Evolutionary conservation across 1,140 invertebrate species (phyloP).

Genomic region (Medauroidea extradentata): DNA sequence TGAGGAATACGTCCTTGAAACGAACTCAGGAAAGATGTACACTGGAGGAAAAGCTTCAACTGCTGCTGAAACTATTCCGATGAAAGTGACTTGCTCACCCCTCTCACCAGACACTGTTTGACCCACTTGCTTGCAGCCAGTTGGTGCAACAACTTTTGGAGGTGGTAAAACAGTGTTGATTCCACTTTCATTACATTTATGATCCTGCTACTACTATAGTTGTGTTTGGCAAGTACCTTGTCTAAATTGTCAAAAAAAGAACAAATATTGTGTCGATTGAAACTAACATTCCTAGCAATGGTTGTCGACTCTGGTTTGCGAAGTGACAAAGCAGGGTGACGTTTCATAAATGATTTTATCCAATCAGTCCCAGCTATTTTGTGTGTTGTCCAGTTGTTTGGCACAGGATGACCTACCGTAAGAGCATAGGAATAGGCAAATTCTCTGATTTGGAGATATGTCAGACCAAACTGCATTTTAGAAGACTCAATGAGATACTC

Average conservation of each 20-base stretch:
- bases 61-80: slow-evolving; percentile 32
- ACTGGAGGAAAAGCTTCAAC: slow-evolving; percentile 33
- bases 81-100: slow-evolving; percentile 35
- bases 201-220: slow-evolving; percentile 34
- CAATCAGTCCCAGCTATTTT: too few relatives aligned
- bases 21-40: slow-evolving; percentile 36
- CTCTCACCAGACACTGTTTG: slow-evolving; percentile 39
- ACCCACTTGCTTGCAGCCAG: slow-evolving; percentile 39
- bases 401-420: too few relatives aligned
- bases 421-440: too few relatives aligned
- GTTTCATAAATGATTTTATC: too few relatives aligned
- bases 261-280: not conserved
- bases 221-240: too few relatives aligned
- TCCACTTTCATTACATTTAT: slow-evolving; percentile 45
- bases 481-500: too few relatives aligned
- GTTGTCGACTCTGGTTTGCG: slow-evolving; percentile 7
- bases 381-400: too few relatives aligned
- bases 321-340: not conserved
- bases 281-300: not conserved
- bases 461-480: too few relatives aligned
- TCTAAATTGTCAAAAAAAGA: slow-evolving; percentile 10
- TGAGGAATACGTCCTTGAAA: slow-evolving; percentile 31
- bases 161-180: slow-evolving; percentile 43
- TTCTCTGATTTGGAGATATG: too few relatives aligned
- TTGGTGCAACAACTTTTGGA: slow-evolving; percentile 39